Conservation (phyloP, 2,797 vertebrate genomes). For the Phrynocephalus guinanensis region DNA sequence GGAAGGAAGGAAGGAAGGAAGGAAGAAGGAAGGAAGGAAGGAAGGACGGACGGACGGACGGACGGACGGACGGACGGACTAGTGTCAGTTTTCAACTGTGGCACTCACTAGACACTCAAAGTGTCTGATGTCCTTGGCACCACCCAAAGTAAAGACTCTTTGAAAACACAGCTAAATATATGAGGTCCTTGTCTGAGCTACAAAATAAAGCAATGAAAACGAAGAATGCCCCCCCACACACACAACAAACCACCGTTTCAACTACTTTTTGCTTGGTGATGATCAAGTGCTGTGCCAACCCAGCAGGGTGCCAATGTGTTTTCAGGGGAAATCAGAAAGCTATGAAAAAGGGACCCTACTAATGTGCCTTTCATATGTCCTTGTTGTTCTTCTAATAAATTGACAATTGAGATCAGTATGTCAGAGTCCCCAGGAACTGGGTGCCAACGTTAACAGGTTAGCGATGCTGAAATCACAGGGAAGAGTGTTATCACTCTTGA, state of each 20-base stretch:
- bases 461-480: slow-evolving; percentile 15
- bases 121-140: not conserved
- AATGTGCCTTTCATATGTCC: slow-evolving; percentile 57
- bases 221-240: not conserved
- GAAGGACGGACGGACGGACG: not conserved
- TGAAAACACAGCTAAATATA: slow-evolving; percentile 26
- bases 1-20: no score
- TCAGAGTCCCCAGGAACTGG: slow-evolving; percentile 24
- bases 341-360: slow-evolving; percentile 35
- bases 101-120: not conserved
- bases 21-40: no score
- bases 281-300: slow-evolving; percentile 45
- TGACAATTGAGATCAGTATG: slow-evolving; percentile 49
- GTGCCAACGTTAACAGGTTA: slow-evolving; percentile 36
- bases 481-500: slow-evolving; percentile 16
- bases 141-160: not conserved
- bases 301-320: slow-evolving; percentile 22
- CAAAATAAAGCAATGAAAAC: slow-evolving; percentile 21
- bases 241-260: slow-evolving; percentile 25
- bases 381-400: slow-evolving; percentile 53
- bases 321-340: slow-evolving; percentile 34
- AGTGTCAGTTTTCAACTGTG: slow-evolving; percentile 31
- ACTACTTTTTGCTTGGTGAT: slow-evolving; percentile 35
- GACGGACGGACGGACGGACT: no score
- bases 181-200: not conserved